These are phyloP conservation scores for Lysandra coridon DNA, from an alignment of 2,888 invertebrate species.

Conservation along the genomic window DNA sequence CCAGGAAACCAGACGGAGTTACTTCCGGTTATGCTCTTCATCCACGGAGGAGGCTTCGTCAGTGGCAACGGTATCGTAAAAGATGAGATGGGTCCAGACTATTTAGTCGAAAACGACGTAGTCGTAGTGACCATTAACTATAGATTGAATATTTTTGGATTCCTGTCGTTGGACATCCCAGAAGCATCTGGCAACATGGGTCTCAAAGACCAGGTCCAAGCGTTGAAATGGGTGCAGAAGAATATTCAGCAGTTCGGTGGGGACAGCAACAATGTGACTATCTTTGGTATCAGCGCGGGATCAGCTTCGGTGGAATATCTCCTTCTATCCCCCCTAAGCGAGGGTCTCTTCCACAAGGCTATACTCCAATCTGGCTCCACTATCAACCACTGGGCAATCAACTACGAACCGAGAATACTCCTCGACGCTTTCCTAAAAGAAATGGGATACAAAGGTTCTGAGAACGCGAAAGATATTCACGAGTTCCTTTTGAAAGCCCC, in stretches of 20 bases:
- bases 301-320: conserved; percentile 55
- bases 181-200: conserved; percentile 64
- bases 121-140: conserved; percentile 68
- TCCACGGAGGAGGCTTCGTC: conserved; percentile 67
- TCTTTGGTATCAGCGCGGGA: conserved; percentile 59
- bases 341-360: conserved; percentile 58
- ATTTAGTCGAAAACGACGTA: conserved; percentile 55
- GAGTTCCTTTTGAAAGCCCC: conserved; percentile 46
- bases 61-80: conserved; percentile 55
- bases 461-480: conserved; percentile 45
- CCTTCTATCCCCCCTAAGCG: conserved; percentile 51
- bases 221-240: conserved; percentile 58
- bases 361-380: conserved; percentile 59
- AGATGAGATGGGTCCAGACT: conserved; percentile 56
- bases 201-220: conserved; percentile 60
- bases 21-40: conserved; percentile 57
- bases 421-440: conserved; percentile 45
- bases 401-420: conserved; percentile 48
- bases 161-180: conserved; percentile 56
- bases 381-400: conserved; percentile 56
- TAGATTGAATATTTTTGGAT: conserved; percentile 63
- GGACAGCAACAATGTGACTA: conserved; percentile 55
- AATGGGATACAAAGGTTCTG: conserved; percentile 49
- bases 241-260: conserved; percentile 58
- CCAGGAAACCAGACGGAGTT: conserved; percentile 39